phyloP scores from a whole-genome alignment of 2,797 vertebrate genomes.

The Pangasius macronema region DNA sequence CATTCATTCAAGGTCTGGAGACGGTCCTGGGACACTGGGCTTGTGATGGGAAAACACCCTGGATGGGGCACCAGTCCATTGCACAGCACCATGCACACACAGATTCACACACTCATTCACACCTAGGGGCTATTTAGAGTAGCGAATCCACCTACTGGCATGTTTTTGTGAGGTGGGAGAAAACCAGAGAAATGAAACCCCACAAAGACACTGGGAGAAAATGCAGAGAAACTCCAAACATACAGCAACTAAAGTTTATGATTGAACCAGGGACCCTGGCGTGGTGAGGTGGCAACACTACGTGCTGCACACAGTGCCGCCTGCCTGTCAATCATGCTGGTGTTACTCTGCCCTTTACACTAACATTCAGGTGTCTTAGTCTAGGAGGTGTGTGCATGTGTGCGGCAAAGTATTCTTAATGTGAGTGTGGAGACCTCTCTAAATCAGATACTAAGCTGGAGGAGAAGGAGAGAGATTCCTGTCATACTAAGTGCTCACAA shows the following conservation, averaged over 20 bases:
- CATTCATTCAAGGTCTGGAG: not conserved
- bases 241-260: not conserved
- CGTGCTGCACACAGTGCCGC: not conserved
- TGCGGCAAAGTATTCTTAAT: not conserved
- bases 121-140: conserved; percentile 8
- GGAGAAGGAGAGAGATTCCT: not conserved
- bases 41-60: not conserved
- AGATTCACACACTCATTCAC: not conserved
- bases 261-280: not conserved
- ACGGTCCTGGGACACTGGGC: not conserved
- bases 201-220: not conserved
- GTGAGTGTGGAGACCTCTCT: not conserved
- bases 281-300: not conserved
- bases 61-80: not conserved
- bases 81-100: not conserved
- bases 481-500: not conserved
- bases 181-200: not conserved
- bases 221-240: not conserved
- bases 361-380: not conserved
- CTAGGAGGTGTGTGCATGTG: not conserved
- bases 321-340: not conserved
- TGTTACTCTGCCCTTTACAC: conserved; percentile 9
- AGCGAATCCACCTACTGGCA: not conserved
- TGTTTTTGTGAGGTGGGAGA: not conserved
- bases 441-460: not conserved